Conservation (phyloP, 2,113 vertebrate species). For the Gorsachius goisagi region DNA sequence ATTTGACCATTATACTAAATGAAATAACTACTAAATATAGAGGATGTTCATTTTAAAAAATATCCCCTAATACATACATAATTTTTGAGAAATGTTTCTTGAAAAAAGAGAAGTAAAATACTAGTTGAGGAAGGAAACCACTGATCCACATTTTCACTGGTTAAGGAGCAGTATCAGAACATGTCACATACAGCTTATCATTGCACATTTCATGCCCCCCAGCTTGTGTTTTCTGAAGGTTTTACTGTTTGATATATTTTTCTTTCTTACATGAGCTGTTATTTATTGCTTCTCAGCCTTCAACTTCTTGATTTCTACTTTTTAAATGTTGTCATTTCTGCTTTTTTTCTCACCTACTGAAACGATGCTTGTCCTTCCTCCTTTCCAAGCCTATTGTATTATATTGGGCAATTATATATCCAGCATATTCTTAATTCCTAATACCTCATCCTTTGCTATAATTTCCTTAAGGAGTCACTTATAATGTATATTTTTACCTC, state of each 20-base stretch:
- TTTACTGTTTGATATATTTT: constrained; percentile 5
- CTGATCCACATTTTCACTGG: not conserved
- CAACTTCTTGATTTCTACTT: not conserved
- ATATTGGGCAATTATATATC: not conserved
- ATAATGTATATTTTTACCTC: not conserved
- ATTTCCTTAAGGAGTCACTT: not conserved
- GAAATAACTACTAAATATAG: not conserved
- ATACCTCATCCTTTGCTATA: not conserved
- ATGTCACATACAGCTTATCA: not conserved
- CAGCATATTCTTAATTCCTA: not conserved
- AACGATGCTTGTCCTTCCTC: not conserved
- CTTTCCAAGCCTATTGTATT: not conserved
- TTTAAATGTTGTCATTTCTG: not conserved
- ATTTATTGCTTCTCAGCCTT: constrained; percentile 11
- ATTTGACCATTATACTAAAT: not conserved
- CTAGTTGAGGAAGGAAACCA: not conserved
- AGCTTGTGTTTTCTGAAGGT: not conserved
- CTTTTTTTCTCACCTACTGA: not conserved
- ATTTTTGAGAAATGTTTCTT: not conserved
- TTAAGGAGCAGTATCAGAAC: constrained; percentile 4
- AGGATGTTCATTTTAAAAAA: not conserved
- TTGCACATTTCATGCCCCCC: not conserved
- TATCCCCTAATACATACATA: not conserved
- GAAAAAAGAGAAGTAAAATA: not conserved
- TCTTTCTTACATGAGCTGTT: not conserved